These are phyloP conservation scores for Tridacna gigas DNA, from an alignment of 2,888 invertebrate species.

Conservation along the genomic window DNA sequence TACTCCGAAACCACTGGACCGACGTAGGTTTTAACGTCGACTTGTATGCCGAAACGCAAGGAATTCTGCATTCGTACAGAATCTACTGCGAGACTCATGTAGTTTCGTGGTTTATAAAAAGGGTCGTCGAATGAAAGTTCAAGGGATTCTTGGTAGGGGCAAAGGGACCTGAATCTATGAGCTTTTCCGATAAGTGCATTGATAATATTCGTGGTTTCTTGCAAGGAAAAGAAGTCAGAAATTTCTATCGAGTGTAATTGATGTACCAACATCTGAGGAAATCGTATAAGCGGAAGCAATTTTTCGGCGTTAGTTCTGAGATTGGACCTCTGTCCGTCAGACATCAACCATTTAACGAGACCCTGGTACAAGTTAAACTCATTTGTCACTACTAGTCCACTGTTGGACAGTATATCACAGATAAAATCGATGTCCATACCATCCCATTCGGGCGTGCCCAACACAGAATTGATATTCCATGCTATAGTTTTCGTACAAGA, in stretches of 20 bases:
- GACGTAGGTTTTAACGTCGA: slow-evolving; percentile 83
- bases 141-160: slow-evolving; percentile 79
- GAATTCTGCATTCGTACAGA: slow-evolving; percentile 84
- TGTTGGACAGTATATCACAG: slow-evolving; percentile 80
- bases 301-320: slow-evolving; percentile 68
- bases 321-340: slow-evolving; percentile 68
- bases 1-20: slow-evolving; percentile 82
- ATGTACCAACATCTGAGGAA: slow-evolving; percentile 83
- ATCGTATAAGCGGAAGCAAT: slow-evolving; percentile 82
- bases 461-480: slow-evolving; percentile 83
- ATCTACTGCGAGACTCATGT: slow-evolving; percentile 82
- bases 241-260: slow-evolving; percentile 80
- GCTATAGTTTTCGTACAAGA: slow-evolving; percentile 84
- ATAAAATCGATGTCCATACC: slow-evolving; percentile 84
- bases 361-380: slow-evolving; percentile 80
- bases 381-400: slow-evolving; percentile 81
- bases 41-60: slow-evolving; percentile 83
- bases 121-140: slow-evolving; percentile 77
- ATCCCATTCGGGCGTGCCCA: slow-evolving; percentile 82
- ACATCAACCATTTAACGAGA: slow-evolving; percentile 78
- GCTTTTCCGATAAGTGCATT: slow-evolving; percentile 81
- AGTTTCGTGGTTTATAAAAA: slow-evolving; percentile 83
- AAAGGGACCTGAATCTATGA: slow-evolving; percentile 84
- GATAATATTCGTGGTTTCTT: slow-evolving; percentile 70
- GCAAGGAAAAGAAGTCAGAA: slow-evolving; percentile 67